Evolutionary conservation across 2,797 vertebrate species (phyloP), one percentile per base, ranked within the genome.

Genomic region (Sardinella longiceps): DNA sequence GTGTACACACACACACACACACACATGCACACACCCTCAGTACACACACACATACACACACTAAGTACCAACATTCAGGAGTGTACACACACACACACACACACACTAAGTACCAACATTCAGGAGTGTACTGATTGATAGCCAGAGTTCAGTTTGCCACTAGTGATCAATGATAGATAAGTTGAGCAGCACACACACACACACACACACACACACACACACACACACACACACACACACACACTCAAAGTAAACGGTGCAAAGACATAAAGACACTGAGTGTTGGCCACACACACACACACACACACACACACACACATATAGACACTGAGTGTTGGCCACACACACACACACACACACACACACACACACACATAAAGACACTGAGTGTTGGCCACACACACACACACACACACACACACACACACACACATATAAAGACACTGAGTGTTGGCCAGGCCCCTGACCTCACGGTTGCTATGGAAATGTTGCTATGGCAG

Each of bases 221-320:
- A 56, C 66, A 46, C 81, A 37, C 43, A 80, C 2, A 82, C 60
- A 81, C 80, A 20, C 25, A 20, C 20, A 28, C 84, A n/a, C n/a
- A n/a, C n/a, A n/a, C n/a, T n/a, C n/a, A n/a, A n/a, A n/a, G n/a
- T n/a, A n/a, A n/a, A n/a, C n/a, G n/a, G n/a, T n/a, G n/a, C n/a
- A n/a, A n/a, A n/a, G n/a, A n/a, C n/a, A n/a, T 48, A 48, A 10
- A 48, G 46, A 48, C 46, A 48, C 7, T 48, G 9, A n/a, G n/a
- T n/a, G n/a, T n/a, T n/a, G n/a, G 82, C 83, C 33, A 14, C 80
- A 50, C 85, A 80, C 82, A 81, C 86, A 84, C 60, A 85, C 85
- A 87, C 84, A 89, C 88, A 88, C 85, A 87, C 80, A 85, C 86
- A 82, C 86, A 88, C 83, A 84, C 60, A 85, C 81, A 80, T 70